Percentiles rank a stretch among this genome's conserved stretches.
phyloP scores from a whole-genome alignment of 2,113 vertebrate genomes.

The Nothocercus nigrocapillus region DNA sequence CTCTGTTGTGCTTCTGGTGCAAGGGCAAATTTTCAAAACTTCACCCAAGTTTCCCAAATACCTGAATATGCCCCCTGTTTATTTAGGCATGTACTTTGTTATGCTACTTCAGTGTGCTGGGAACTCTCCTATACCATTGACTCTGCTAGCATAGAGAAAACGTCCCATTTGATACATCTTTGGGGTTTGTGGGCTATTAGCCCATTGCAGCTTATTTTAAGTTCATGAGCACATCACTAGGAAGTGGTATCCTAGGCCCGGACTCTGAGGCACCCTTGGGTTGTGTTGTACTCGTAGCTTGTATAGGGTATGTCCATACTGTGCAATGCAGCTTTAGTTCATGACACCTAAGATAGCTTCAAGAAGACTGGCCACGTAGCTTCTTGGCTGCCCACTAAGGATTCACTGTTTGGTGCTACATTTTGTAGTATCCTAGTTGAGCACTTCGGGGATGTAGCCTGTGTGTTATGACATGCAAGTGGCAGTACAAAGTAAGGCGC shows the following conservation, averaged over 20 bases:
- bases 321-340: not conserved
- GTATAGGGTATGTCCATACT: not conserved
- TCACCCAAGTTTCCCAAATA: not conserved
- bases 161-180: not conserved
- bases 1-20: not conserved
- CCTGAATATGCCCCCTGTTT: not conserved
- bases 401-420: not conserved
- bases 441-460: not conserved
- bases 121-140: not conserved
- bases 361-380: not conserved
- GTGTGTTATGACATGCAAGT: not conserved
- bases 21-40: not conserved
- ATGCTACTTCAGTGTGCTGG: not conserved
- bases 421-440: not conserved
- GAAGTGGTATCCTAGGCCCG: not conserved
- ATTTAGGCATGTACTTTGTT: not conserved
- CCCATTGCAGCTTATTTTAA: not conserved
- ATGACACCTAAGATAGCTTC: not conserved
- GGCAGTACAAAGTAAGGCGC: not conserved
- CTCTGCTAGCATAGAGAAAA: not conserved
- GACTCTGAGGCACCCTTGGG: not conserved
- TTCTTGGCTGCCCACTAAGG: not conserved
- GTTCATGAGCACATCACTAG: not conserved
- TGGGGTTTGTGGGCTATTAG: accelerated
- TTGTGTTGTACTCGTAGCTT: not conserved